Evolutionary conservation across 2,888 invertebrate genomes (phyloP), one percentile per base, ranked within the genome.

Genomic region (Ectemnius lituratus): DNA sequence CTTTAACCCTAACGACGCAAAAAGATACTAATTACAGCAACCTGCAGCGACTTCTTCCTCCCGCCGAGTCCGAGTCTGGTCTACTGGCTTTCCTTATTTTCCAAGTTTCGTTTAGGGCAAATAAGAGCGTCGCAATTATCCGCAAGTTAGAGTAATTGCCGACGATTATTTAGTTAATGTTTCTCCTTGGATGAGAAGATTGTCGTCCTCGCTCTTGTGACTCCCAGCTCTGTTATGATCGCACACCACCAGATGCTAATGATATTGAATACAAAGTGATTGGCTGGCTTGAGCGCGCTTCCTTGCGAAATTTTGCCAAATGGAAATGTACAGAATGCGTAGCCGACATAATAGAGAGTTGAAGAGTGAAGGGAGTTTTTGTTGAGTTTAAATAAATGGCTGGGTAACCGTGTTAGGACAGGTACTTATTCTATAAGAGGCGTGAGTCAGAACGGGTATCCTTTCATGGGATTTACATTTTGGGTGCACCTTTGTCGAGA

Each of bases 21-120:
- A 81, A 83, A 81, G 75, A 63, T 73, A 75, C 75, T 81, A 81
- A 82, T 83, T 82, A 81, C 71, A 49, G 66, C 63, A 62, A 60
- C 52, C 67, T 46, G 63, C 66, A 18, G 58, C 67, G 61, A 57
- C 59, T 75, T 72, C 67, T 71, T 78, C 67, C 45, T 52, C 64
- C 59, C 66, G 23, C 20, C 56, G 47, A 0, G 28, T 18, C 13
- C 37, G 23, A 5, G 18, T 47, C 63, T 27, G 58, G 8, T 37
- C 11, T 37, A 62, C 71, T 69, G 69, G 76, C 69, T 81, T 81
- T 76, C 76, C 71, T 82, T 82, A 82, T 76, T 81, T 76, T 23
- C 62, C 67, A 75, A 46, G 64, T 69, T 77, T 60, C 70, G 67
- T 78, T 76, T 73, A 2, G 46, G 52, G 20, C 57, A 57, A 62